Conservation (phyloP, 2,113 vertebrate species). For the Micronisus gabar region DNA sequence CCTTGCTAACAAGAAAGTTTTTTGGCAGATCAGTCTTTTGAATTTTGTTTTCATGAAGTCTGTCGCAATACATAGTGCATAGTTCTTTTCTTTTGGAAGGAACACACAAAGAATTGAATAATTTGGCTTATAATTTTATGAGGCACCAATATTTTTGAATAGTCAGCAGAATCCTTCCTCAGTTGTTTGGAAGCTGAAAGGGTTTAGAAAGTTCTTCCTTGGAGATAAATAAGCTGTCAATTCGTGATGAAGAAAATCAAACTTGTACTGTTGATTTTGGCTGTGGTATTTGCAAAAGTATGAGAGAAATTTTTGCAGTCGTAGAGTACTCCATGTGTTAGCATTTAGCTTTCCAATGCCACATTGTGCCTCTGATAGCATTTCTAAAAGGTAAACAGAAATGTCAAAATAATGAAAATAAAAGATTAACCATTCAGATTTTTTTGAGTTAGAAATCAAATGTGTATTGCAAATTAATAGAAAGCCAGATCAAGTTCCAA, state of each 20-base stretch:
- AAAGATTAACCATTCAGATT: constrained; percentile 71
- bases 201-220: constrained; percentile 78
- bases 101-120: constrained; percentile 30
- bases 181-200: constrained; percentile 77
- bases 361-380: constrained; percentile 68
- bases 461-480: constrained; percentile 52
- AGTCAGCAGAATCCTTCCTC: constrained; percentile 83
- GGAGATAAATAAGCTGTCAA: constrained; percentile 88
- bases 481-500: constrained; percentile 32
- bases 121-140: constrained; percentile 55
- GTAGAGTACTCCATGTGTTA: constrained; percentile 76
- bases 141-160: constrained; percentile 76
- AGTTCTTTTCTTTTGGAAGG: background rate
- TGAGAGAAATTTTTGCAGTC: constrained; percentile 76
- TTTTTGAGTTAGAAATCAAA: constrained; percentile 58
- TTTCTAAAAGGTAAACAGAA: constrained; percentile 77
- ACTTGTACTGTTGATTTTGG: constrained; percentile 84
- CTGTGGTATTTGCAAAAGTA: constrained; percentile 68
- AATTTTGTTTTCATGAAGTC: background rate
- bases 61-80: constrained; percentile 27
- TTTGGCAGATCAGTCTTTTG: background rate
- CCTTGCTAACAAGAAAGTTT: background rate
- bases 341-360: constrained; percentile 74
- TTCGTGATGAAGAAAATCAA: constrained; percentile 87
- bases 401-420: constrained; percentile 80